Percentiles rank a stretch among this genome's conserved stretches.
These are phyloP conservation scores for Hippoglossus hippoglossus DNA, from an alignment of 2,797 vertebrate genomes.

Conservation along the genomic window DNA sequence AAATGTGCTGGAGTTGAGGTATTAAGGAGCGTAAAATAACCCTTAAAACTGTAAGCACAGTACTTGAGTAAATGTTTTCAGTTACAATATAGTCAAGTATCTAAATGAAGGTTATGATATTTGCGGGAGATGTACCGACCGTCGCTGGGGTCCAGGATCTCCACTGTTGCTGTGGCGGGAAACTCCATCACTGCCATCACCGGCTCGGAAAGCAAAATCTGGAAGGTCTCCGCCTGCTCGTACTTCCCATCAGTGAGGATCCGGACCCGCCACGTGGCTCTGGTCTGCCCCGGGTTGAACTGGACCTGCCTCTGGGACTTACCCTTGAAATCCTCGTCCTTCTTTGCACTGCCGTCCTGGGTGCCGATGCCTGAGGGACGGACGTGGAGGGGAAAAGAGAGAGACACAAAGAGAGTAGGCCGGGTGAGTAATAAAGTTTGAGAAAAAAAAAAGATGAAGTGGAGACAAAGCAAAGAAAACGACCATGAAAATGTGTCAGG, in stretches of 20 bases:
- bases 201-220: slow-evolving; percentile 91
- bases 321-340: slow-evolving; percentile 91
- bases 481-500: slow-evolving; percentile 44
- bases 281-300: slow-evolving; percentile 94
- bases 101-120: background rate
- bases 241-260: slow-evolving; percentile 89
- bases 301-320: slow-evolving; percentile 95
- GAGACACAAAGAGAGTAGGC: background rate
- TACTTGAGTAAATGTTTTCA: background rate
- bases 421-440: background rate
- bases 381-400: background rate
- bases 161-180: slow-evolving; percentile 86
- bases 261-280: slow-evolving; percentile 88
- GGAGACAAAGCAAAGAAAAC: slow-evolving; percentile 36
- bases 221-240: slow-evolving; percentile 92
- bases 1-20: background rate
- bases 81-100: background rate
- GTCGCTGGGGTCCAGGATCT: slow-evolving; percentile 93
- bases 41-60: background rate
- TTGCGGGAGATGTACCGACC: slow-evolving; percentile 81
- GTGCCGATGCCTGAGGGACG: slow-evolving; percentile 88
- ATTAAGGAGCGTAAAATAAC: background rate
- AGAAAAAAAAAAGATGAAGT: background rate
- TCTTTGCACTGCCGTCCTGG: slow-evolving; percentile 89
- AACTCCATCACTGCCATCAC: slow-evolving; percentile 92